Base-by-base conservation (phyloP, 1,140 invertebrate species). In the Achroia grisella region DNA sequence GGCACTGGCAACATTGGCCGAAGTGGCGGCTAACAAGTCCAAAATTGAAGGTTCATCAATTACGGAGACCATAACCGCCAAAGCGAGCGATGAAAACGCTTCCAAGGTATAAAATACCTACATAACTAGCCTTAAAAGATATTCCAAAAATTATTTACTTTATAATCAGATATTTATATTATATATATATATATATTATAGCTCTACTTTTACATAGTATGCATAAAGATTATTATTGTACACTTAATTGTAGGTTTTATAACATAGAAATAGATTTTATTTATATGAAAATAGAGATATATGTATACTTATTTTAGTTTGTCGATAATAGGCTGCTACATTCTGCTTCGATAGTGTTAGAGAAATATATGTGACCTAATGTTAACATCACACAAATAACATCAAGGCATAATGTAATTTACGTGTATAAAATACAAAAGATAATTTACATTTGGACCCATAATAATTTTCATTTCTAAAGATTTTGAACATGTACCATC, bases 1-100 rank as follows among this genome's bases (percentile, higher is more conserved):
- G 44, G 88, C 86, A 8, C 68, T 90, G 52, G 82, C 87, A 4
- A 89, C 89, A 1, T 65, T 90, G 33, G 89, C 89, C 34, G 88
- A 89, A 58, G 86, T 89, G 5, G 88, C 88, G 1, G 56, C 81
- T 5, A 83, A 76, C 43, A 83, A 78, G n/a, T 84, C 76, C 36
- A 86, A 82, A 52, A 74, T 83, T 33, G 71, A 74, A 29, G 67
- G 68, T 42, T 51, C 69, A 4, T 42, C 56, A 4, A 43, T 51
- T 10, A 30, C 43, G 9, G 41, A 49, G 17, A 55, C 41, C 36
- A 44, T 63, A 9, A 44, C 60, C 44, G 64, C 67, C 59, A 55
- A 66, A 56, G 51, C 62, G 42, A 62, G 52, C 64, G 68, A 65
- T 36, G 48, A 58, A 39, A 44, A 75, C 68, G 58, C 77, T 73